Evolutionary conservation across 1,140 invertebrate species (phyloP).

Genomic region (Gryllus bimaculatus): DNA sequence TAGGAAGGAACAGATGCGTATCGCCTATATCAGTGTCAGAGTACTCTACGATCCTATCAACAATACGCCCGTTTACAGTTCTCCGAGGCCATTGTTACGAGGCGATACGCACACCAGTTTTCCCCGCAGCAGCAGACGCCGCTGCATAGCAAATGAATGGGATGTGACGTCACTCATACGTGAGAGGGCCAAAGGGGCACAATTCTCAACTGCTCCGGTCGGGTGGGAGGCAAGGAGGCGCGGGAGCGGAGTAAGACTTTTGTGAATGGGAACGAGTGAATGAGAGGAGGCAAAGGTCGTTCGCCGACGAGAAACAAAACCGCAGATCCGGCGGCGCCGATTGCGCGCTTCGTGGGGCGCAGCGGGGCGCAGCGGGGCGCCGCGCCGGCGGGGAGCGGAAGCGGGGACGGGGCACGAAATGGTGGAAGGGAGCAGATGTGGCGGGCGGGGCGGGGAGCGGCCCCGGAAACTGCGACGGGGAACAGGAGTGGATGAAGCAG

Average conservation of each 20-base stretch:
- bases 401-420: too few relatives aligned
- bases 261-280: background rate
- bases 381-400: too few relatives aligned
- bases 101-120: background rate
- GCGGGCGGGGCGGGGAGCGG: too few relatives aligned
- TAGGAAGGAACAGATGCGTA: background rate
- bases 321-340: background rate
- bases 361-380: background rate
- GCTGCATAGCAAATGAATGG: slow-evolving; percentile 3
- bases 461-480: too few relatives aligned
- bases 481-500: too few relatives aligned
- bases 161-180: background rate
- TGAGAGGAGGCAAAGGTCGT: background rate
- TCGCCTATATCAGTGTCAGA: slow-evolving; percentile 3
- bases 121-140: background rate
- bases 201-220: background rate
- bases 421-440: too few relatives aligned
- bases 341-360: background rate
- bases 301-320: background rate
- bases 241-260: background rate
- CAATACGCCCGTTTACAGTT: slow-evolving; percentile 3
- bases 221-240: background rate
- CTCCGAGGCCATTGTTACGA: background rate
- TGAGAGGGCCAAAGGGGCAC: background rate
- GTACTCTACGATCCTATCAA: background rate